These are phyloP conservation scores for Brachycybe producta DNA, from an alignment of 2,888 invertebrate genomes.

Conservation along the genomic window DNA sequence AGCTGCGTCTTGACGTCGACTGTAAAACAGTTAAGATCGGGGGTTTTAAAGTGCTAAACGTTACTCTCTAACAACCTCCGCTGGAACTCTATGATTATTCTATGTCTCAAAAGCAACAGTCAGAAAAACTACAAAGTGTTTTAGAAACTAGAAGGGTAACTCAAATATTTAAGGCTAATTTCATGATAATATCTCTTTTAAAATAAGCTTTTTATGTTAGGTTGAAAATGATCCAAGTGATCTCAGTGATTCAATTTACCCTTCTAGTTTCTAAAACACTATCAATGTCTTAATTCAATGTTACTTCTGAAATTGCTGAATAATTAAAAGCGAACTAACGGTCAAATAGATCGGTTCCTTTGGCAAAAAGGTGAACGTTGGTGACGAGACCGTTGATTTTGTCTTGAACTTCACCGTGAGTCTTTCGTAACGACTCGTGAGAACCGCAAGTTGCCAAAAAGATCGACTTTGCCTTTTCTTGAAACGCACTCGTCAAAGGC, in stretches of 20 bases:
- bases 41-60: too few relatives aligned
- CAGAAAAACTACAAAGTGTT: not conserved
- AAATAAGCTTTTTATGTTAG: too few relatives aligned
- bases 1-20: conserved; percentile 50
- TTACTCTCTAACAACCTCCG: too few relatives aligned
- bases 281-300: too few relatives aligned
- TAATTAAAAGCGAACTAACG: conserved; percentile 22
- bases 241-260: too few relatives aligned
- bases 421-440: conserved; percentile 51
- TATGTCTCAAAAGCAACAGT: not conserved
- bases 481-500: conserved; percentile 33
- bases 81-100: too few relatives aligned
- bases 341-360: conserved; percentile 33
- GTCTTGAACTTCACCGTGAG: conserved; percentile 67
- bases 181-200: too few relatives aligned
- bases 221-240: too few relatives aligned
- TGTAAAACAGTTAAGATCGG: too few relatives aligned
- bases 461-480: conserved; percentile 53
- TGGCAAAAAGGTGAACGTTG: conserved; percentile 36
- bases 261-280: too few relatives aligned
- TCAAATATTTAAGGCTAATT: too few relatives aligned
- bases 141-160: not conserved
- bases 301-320: not conserved
- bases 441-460: conserved; percentile 61
- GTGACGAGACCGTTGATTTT: conserved; percentile 55